A percentile compares a stretch with the other conserved stretches of the same genome.
These are phyloP conservation scores for Stomatorhinus ivindoensis DNA, from an alignment of 2,113 vertebrate genomes.

Conservation along the genomic window DNA sequence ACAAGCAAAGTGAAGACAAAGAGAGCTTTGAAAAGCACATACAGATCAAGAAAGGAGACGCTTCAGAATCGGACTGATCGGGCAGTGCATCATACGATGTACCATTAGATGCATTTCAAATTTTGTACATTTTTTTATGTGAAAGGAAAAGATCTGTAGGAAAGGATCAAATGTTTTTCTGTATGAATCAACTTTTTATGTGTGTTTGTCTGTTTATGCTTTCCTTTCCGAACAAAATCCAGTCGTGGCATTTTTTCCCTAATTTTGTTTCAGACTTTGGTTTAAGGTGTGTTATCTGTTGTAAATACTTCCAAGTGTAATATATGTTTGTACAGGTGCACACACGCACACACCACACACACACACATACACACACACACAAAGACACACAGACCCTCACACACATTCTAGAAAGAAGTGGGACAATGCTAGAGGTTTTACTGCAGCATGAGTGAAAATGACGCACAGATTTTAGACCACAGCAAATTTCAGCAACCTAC, in stretches of 20 bases:
- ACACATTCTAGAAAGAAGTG: background rate
- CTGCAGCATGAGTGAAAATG: background rate
- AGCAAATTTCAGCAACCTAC: background rate
- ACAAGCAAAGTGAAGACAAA: background rate
- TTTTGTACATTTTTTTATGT: background rate
- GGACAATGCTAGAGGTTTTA: background rate
- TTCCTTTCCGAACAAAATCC: background rate
- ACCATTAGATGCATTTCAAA: background rate
- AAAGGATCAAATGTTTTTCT: background rate
- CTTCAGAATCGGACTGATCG: background rate
- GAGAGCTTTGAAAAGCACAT: background rate
- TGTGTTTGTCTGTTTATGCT: too few relatives aligned
- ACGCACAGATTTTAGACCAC: background rate
- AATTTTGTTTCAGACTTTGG: constrained; percentile 1
- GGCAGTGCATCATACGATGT: background rate
- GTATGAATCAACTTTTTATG: background rate
- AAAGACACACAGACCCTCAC: background rate
- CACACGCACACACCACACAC: background rate
- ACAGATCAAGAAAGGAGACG: background rate
- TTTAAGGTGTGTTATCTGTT: constrained; percentile 1
- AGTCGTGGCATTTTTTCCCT: background rate
- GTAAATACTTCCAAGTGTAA: constrained; percentile 18
- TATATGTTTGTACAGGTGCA: background rate
- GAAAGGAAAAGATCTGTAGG: background rate
- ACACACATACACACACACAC: background rate